Evolutionary conservation across 2,888 invertebrate genomes (phyloP).

Genomic region (Lasiommata megera): DNA sequence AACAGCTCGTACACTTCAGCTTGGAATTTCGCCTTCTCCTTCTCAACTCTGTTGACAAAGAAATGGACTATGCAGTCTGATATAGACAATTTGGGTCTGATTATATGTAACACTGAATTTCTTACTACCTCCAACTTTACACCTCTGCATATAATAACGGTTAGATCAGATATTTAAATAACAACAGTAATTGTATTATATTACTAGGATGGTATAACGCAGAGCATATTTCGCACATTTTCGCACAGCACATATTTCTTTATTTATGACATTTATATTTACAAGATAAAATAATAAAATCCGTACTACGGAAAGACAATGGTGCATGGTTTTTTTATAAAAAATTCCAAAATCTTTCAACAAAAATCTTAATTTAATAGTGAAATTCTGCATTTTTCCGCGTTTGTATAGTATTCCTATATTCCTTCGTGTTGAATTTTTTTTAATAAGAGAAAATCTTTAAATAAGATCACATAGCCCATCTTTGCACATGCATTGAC

Average conservation of each 20-base stretch:
- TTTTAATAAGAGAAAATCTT: too few species aligned
- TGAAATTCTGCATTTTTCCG: too few species aligned
- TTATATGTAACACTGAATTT: neutral
- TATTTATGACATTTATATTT: neutral
- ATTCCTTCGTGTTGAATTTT: too few species aligned
- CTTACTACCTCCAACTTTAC: neutral
- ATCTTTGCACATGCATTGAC: too few species aligned
- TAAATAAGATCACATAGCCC: too few species aligned
- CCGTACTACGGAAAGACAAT: neutral
- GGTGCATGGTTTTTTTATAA: neutral
- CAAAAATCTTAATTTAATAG: too few species aligned
- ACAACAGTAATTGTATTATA: neutral
- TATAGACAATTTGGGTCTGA: neutral
- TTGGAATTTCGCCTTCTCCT: slow-evolving; percentile 99
- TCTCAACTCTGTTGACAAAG: slow-evolving; percentile 91
- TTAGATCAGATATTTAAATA: neutral
- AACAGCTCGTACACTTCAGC: slow-evolving; percentile 98
- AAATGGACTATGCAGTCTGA: slow-evolving; percentile 49
- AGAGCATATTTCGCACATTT: slow-evolving; percentile 31
- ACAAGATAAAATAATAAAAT: neutral
- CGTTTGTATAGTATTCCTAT: too few species aligned
- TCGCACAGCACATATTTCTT: slow-evolving; percentile 34
- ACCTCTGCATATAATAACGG: neutral
- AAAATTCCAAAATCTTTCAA: too few species aligned
- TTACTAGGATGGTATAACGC: slow-evolving; percentile 18